Evolutionary conservation across 1,140 invertebrate species (phyloP).

Genomic region (Wiebesia pumilae): DNA sequence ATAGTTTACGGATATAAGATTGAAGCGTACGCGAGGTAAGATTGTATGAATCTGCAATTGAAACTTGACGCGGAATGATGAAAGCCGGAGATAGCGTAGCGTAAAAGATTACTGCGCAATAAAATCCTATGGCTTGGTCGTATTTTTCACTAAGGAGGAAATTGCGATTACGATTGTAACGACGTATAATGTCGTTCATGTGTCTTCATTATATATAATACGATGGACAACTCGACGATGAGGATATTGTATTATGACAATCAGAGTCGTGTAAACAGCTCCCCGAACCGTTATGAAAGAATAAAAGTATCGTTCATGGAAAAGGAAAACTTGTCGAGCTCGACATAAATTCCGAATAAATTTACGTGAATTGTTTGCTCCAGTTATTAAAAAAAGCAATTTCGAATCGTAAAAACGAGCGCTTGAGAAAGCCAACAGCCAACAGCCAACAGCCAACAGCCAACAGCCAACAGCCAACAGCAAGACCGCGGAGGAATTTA

Average conservation of each 20-base stretch:
- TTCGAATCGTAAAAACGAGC: background rate
- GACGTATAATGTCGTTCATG: background rate
- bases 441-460: too few relatives aligned
- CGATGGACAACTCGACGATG: background rate
- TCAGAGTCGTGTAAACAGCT: background rate
- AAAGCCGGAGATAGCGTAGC: background rate
- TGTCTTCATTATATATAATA: background rate
- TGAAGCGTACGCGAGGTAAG: background rate
- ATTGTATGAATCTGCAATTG: background rate
- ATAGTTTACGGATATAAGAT: background rate
- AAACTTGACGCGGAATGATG: background rate
- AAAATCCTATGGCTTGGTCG: background rate
- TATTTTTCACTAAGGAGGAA: background rate
- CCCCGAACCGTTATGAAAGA: background rate
- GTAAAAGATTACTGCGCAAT: background rate
- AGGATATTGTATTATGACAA: background rate
- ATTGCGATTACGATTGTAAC: background rate
- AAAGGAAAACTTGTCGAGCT: background rate
- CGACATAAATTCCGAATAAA: background rate
- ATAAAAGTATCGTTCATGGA: background rate
- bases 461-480: too few relatives aligned
- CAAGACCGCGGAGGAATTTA: background rate
- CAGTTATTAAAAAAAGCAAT: background rate
- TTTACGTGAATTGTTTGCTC: slow-evolving; percentile 22
- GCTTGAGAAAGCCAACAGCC: background rate